These are phyloP conservation scores for Lytechinus variegatus DNA, from an alignment of 35 echinoderm and acorn worm genomes.

Conservation along the genomic window DNA sequence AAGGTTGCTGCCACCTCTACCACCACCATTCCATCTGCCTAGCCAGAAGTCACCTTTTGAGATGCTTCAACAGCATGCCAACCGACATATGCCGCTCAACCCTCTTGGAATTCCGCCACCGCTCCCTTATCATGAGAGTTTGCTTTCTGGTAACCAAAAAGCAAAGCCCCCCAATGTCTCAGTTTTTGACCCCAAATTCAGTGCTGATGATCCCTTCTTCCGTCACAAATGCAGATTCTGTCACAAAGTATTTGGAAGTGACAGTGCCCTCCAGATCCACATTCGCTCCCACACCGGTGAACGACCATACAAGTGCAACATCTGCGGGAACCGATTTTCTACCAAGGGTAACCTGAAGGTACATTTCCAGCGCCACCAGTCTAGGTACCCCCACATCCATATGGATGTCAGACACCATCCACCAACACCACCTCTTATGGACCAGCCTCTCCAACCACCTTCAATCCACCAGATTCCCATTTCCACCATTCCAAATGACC, in stretches of 20 bases:
- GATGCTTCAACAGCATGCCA: constrained; percentile 80
- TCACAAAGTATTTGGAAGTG: constrained; percentile 99
- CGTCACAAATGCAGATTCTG: constrained; percentile 98
- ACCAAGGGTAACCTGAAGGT: constrained; percentile 99
- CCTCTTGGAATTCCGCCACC: constrained; percentile 73
- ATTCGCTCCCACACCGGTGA: constrained; percentile 97
- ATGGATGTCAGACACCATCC: constrained; percentile 94
- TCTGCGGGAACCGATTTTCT: constrained; percentile 99
- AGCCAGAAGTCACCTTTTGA: constrained; percentile 89
- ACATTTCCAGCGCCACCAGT: constrained; percentile 94
- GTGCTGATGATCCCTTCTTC: constrained; percentile 98
- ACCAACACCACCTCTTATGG: constrained; percentile 78
- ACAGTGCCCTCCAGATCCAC: constrained; percentile 98
- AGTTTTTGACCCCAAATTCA: constrained; percentile 94
- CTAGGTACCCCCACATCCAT: constrained; percentile 82
- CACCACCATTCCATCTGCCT: constrained; percentile 82
- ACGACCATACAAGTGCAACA: constrained; percentile 97
- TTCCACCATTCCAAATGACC: constrained; percentile 81
- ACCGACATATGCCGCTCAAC: constrained; percentile 65
- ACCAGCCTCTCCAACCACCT: constrained; percentile 80
- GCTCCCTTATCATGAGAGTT: constrained; percentile 68
- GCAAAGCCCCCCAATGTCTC: constrained; percentile 97
- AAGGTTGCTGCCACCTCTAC: constrained; percentile 55
- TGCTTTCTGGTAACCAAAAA: constrained; percentile 71
- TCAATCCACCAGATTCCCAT: constrained; percentile 92